Evolutionary conservation across 1,140 invertebrate genomes (phyloP).

Genomic region (Lucilia cuprina): DNA sequence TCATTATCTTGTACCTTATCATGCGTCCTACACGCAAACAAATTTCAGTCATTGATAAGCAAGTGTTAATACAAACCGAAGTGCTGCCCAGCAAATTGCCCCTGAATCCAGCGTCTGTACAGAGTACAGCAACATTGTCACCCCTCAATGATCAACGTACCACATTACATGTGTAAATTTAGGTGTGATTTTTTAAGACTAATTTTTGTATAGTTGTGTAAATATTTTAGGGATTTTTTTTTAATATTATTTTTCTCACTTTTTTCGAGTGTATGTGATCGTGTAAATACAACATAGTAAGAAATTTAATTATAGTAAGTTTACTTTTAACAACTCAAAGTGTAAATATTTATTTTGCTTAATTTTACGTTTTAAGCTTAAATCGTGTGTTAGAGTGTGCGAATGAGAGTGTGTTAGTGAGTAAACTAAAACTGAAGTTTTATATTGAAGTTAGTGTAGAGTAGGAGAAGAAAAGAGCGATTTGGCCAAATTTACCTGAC

Average conservation of each 20-base stretch:
- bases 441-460: no score
- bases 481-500: constrained; percentile 1
- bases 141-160: background rate
- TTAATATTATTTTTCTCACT: background rate
- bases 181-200: background rate
- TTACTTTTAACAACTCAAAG: background rate
- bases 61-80: constrained; percentile 40
- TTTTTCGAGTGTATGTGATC: constrained; percentile 14
- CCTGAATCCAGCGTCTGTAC: background rate
- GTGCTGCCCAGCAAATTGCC: constrained; percentile 35
- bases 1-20: constrained; percentile 32
- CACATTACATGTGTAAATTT: constrained; percentile 41
- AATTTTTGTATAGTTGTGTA: background rate
- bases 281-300: background rate
- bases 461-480: background rate
- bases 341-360: background rate
- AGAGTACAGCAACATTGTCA: background rate
- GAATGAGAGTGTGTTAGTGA: no score
- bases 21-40: constrained; percentile 31
- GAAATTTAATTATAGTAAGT: background rate
- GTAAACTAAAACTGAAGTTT: no score
- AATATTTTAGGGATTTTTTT: background rate
- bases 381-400: no score
- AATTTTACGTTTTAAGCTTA: background rate
- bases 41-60: constrained; percentile 29